Base-by-base conservation (phyloP, 2,113 vertebrate genomes). In the Corythornis vintsioides region DNA sequence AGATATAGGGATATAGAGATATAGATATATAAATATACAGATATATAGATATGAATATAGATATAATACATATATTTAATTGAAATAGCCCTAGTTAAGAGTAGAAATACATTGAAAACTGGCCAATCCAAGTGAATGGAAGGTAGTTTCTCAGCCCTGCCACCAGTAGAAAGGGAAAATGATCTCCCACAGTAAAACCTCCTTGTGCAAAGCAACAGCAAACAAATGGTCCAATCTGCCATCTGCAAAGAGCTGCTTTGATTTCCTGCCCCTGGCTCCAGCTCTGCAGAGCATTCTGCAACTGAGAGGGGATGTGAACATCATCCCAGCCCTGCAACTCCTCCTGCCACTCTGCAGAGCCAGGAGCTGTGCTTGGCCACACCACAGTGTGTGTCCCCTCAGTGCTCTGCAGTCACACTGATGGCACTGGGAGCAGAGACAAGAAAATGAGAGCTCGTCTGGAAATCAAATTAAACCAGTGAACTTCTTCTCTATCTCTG, bases 391-490 rank as follows among this genome's bases (percentile, higher is more conserved):
- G 4, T 10, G 38, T 38, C n/a, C 10, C 65, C 26, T 48, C 31
- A 57, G 38, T 40, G 9, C 24, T 45, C 31, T 47, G 13, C 31
- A 78, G 11, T 56, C 33, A 33, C 53, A 64, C 24, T 50, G 55
- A 69, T 45, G 70, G 65, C 9, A 17, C 14, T 35, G 40, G 19
- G 33, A 33, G 33, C 33, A 33, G 13, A 85, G 74, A 89, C 59
- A 85, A 73, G 15, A 85, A 83, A 71, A 80, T 56, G 66, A 66
- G 10, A 83, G 26, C 13, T 50, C 8, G 31, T 60, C n/a, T 45
- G 21, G 53, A 90, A 88, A 92, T 43, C 84, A 75, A 93, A 89
- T 80, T 75, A 84, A 86, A 75, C 19, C 45, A 71, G 87, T 75
- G 38, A 31, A 84, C 16, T 78, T 57, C 15, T 72, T 35, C 21